A percentile compares a stretch with the other conserved stretches of the same genome.
phyloP scores from a whole-genome alignment of 2,113 vertebrate species.

The Pachycephala philippinensis region DNA sequence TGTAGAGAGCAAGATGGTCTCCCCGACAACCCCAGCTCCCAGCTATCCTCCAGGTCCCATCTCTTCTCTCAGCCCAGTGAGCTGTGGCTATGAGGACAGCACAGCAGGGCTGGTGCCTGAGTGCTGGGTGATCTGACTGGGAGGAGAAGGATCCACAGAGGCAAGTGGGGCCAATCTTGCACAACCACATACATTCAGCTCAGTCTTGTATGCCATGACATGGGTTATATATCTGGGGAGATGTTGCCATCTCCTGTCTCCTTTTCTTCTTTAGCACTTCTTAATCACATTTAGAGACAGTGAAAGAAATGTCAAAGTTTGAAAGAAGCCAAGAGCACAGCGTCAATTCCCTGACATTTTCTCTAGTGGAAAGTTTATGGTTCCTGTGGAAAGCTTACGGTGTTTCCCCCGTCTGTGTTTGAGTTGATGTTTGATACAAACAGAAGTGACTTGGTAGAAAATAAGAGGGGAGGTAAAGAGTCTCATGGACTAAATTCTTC shows the following conservation, averaged over 20 bases:
- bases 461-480: neutral
- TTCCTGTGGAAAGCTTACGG: fast-evolving
- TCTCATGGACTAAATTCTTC: neutral
- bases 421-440: neutral
- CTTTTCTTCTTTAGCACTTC: neutral
- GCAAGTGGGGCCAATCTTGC: neutral
- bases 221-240: neutral
- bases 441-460: neutral
- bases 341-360: neutral
- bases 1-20: neutral
- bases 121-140: neutral
- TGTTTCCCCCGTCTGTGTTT: fast-evolving
- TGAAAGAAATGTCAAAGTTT: neutral
- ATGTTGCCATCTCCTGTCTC: neutral
- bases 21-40: neutral
- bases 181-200: fast-evolving
- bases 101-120: neutral
- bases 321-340: neutral
- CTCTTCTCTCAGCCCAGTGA: neutral
- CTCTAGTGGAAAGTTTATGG: neutral
- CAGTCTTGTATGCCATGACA: neutral
- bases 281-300: neutral
- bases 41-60: neutral
- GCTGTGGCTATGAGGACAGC: fast-evolving
- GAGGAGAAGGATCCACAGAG: neutral